Evolutionary conservation across 2,797 vertebrate species (phyloP).

Genomic region (Echeneis naucrates): DNA sequence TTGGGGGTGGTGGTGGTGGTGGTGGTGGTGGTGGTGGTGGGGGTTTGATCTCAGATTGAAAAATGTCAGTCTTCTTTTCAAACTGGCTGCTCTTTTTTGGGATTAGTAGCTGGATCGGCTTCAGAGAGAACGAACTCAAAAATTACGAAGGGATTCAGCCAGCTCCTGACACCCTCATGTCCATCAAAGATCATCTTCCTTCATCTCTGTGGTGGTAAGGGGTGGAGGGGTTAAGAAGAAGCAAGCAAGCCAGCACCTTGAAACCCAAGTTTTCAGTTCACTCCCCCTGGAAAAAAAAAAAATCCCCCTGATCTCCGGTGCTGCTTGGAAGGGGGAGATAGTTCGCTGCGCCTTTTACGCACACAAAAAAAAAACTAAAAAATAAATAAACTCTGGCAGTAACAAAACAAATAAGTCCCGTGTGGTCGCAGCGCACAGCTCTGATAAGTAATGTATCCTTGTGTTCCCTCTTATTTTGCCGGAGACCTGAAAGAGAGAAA

Average conservation of each 20-base stretch:
- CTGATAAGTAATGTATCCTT: slow-evolving; percentile 74
- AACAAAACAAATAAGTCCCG: slow-evolving; percentile 80
- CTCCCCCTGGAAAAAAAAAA: slow-evolving; percentile 76
- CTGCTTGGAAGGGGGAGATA: slow-evolving; percentile 61
- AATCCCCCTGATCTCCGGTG: slow-evolving; percentile 60
- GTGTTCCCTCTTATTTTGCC: slow-evolving; percentile 57
- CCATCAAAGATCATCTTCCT: slow-evolving; percentile 82
- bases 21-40: too few relatives aligned
- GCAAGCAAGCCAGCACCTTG: slow-evolving; percentile 52
- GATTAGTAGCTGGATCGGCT: slow-evolving; percentile 53
- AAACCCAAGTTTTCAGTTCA: slow-evolving; percentile 86
- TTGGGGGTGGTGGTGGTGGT: background rate
- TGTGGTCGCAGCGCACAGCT: slow-evolving; percentile 69
- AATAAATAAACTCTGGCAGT: slow-evolving; percentile 72
- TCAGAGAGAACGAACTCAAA: slow-evolving; percentile 48
- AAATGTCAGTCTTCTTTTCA: slow-evolving; percentile 67
- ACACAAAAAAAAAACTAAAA: slow-evolving; percentile 69
- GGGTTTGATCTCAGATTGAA: slow-evolving; percentile 46
- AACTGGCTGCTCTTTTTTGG: slow-evolving; percentile 59
- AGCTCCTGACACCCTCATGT: slow-evolving; percentile 76
- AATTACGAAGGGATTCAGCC: slow-evolving; percentile 67
- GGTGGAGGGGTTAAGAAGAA: slow-evolving; percentile 27
- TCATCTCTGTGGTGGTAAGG: slow-evolving; percentile 68
- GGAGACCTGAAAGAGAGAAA: slow-evolving; percentile 74
- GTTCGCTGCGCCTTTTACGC: slow-evolving; percentile 76